Evolutionary conservation across 2,888 invertebrate species (phyloP), one percentile per base, ranked within the genome.

Genomic region (Callyntrura sp.): DNA sequence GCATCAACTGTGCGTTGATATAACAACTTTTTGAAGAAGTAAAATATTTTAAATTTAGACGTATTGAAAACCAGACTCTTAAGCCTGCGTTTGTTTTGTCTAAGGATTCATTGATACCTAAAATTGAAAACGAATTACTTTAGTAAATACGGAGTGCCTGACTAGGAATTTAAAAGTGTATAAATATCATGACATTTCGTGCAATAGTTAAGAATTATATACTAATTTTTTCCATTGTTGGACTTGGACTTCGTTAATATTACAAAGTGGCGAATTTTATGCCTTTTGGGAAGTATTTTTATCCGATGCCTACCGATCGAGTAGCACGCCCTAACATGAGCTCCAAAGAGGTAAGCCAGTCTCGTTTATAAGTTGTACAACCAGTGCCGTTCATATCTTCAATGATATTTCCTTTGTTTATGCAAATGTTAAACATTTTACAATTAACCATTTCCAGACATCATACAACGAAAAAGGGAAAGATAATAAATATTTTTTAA

Each of bases 311-410:
- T 90, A 90, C 90, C 85, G 92, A 92, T 86, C 92, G 90, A 85
- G 93, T 93, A 91, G 90, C 43, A 14, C 93, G 93, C 90, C 93
- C 93, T 82, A 93, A 91, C 85, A 93, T 93, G 93, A 93, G 91
- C 90, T 93, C 93, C 86, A 93, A 93, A 91, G 93, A 93, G 93
- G 93, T 93, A 91, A 89, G 81, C 9, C 35, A 43, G 35, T 62
- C 28, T 51, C 11, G 14, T 62, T 12, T 12, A 5, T 62, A 9
- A 9, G 6, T 9, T 62, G 6, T 6, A 62, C 0, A 6, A 62
- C 9, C 9, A 23, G 20, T 20, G 1, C 8, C 23, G 25, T 23
- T 62, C 25, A 17, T 23, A 23, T 62, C 60, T 23, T 14, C 57
- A 62, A 57, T 57, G 17, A 57, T 17, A 57, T 17, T 68, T 45